Evolutionary conservation across 2,113 vertebrate genomes (phyloP), one percentile per base, ranked within the genome.

Genomic region (Boleophthalmus pectinirostris): DNA sequence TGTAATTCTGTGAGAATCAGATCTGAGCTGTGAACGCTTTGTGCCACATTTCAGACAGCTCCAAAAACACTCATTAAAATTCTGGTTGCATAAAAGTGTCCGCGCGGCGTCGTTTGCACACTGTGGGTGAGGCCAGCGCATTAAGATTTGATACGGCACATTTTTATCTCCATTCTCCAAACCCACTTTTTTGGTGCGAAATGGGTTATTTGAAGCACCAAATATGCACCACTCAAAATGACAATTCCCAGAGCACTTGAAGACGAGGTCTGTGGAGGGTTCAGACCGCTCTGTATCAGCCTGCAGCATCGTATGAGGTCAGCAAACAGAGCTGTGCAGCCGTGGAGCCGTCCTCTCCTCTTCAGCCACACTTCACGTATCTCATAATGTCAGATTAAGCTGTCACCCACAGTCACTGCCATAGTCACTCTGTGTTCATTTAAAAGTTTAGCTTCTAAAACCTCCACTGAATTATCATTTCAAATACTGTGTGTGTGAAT

Each of bases 331-430:
- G 81, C 80, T 79, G 56, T 75, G 65, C 81, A 63, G 83, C 87
- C 87, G 91, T 89, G 89, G 82, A 85, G 83, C 79, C 74, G 88
- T 82, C 81, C 70, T 83, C 91, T 90, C 75, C 86, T 88, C 77
- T 81, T 79, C 83, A 88, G 91, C 89, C 89, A 85, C 85, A 87
- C 79, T 89, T 89, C 85, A 85, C 87, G 85, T 90, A 89, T 88
- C 86, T 83, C 10, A 92, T 92, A 92, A 92, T 90, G 90, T 91
- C 81, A 92, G 89, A 93, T 92, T 92, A 92, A 85, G 79, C 85
- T 83, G 86, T 88, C 88, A 84, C 84, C 85, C 81, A 82, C 81
- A 87, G 84, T 89, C 85, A 81, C 90, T 77, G 82, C 74, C 83
- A 81, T 83, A 88, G 90, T 86, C 82, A 88, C 80, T 82, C 86